A percentile compares a stretch with the other conserved stretches of the same genome.
Evolutionary conservation across 2,797 vertebrate species (phyloP).

Genomic region (Sebastes dallii): DNA sequence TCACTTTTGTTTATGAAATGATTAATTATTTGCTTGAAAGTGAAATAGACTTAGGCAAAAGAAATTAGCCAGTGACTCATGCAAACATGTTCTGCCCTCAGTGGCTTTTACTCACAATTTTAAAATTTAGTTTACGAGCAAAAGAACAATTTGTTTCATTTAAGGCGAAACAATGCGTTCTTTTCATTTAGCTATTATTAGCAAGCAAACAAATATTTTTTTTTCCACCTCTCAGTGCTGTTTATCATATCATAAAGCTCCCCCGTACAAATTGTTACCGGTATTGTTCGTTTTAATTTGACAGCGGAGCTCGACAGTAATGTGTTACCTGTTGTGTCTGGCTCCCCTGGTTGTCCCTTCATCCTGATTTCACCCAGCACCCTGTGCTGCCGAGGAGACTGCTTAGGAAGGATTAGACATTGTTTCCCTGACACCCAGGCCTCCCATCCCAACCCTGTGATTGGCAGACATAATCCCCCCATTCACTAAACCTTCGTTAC

Average conservation of each 20-base stretch:
- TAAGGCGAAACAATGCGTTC: constrained; percentile 6
- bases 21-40: constrained; percentile 40
- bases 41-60: constrained; percentile 16
- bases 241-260: constrained; percentile 56
- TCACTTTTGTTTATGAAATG: background rate
- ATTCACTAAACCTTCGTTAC: constrained; percentile 81
- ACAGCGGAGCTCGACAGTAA: constrained; percentile 61
- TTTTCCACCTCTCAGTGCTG: constrained; percentile 30
- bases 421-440: constrained; percentile 85
- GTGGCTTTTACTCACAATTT: constrained; percentile 20
- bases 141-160: constrained; percentile 21
- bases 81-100: constrained; percentile 17
- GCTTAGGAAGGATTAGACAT: constrained; percentile 85
- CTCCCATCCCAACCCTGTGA: constrained; percentile 80
- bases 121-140: background rate
- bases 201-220: constrained; percentile 36
- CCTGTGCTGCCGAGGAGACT: constrained; percentile 78
- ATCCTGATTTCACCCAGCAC: constrained; percentile 78
- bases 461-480: constrained; percentile 83
- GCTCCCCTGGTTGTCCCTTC: constrained; percentile 65
- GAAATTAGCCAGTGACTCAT: constrained; percentile 21
- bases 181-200: constrained; percentile 48
- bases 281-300: constrained; percentile 67
- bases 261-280: constrained; percentile 50
- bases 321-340: constrained; percentile 79